Evolutionary conservation across 2,113 vertebrate genomes (phyloP).

Genomic region (Pterophyllum scalare): DNA sequence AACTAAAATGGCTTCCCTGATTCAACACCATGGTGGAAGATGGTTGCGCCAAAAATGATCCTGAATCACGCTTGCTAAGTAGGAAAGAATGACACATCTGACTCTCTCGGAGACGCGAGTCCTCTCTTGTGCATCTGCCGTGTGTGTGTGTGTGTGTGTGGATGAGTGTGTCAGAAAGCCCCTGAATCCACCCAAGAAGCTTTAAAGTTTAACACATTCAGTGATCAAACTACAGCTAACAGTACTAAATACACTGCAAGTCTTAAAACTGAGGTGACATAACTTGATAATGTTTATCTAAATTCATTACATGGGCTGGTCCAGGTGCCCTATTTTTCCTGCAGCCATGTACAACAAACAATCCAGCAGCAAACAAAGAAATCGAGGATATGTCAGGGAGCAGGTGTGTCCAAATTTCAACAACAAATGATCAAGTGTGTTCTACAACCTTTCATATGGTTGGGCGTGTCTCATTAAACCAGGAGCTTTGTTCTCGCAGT

Average conservation of each 20-base stretch:
- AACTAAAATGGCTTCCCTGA: constrained; percentile 78
- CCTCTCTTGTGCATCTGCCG: constrained; percentile 28
- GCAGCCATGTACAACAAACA: constrained; percentile 5
- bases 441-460: not conserved
- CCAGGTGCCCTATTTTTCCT: constrained; percentile 28
- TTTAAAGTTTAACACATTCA: not conserved
- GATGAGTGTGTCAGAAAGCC: constrained; percentile 6
- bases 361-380: not conserved
- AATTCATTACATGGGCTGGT: not conserved
- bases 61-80: constrained; percentile 51
- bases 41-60: constrained; percentile 45
- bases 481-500: not conserved
- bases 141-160: not conserved
- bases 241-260: not conserved
- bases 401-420: constrained; percentile 51
- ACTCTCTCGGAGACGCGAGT: constrained; percentile 42
- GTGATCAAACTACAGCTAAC: not conserved
- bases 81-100: constrained; percentile 67
- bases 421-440: not conserved
- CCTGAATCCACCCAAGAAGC: constrained; percentile 1
- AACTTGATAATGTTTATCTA: not conserved
- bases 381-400: not conserved
- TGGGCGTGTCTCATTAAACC: constrained; percentile 39
- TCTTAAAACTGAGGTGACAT: not conserved
- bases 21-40: constrained; percentile 48